These are phyloP conservation scores for Glyptemys insculpta DNA, from an alignment of 2,797 vertebrate genomes.

Conservation along the genomic window DNA sequence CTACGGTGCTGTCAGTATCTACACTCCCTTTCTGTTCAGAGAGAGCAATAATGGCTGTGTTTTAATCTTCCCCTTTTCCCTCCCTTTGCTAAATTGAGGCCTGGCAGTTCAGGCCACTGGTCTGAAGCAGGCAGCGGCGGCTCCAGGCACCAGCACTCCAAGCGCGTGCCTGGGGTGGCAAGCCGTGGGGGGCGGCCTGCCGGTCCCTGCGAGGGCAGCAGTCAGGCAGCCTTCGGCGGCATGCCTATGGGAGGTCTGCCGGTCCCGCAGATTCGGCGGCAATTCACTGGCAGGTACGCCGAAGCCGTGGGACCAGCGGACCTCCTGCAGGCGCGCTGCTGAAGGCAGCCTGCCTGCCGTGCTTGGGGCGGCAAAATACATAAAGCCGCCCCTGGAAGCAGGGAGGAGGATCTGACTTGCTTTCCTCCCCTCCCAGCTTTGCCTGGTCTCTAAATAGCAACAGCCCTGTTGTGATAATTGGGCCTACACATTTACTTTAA, in stretches of 20 bases:
- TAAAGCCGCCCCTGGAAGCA: neutral
- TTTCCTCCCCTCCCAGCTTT: neutral
- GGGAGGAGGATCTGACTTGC: neutral
- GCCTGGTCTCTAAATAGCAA: neutral
- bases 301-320: too few relatives aligned
- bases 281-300: too few relatives aligned
- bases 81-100: neutral
- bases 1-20: neutral
- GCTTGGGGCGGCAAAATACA: too few relatives aligned
- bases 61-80: neutral
- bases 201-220: too few relatives aligned
- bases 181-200: too few relatives aligned
- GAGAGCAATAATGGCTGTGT: neutral
- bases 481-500: neutral
- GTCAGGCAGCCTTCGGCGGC: too few relatives aligned
- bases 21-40: neutral
- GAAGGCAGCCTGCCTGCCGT: too few relatives aligned
- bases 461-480: neutral
- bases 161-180: too few relatives aligned
- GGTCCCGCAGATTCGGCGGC: too few relatives aligned
- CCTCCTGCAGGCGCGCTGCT: too few relatives aligned
- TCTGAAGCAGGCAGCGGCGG: neutral
- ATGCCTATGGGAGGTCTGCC: too few relatives aligned
- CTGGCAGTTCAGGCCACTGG: neutral
- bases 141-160: too few relatives aligned